Evolutionary conservation across 1,140 invertebrate species (phyloP), one percentile per base, ranked within the genome.

Genomic region (Subanguina moxae): DNA sequence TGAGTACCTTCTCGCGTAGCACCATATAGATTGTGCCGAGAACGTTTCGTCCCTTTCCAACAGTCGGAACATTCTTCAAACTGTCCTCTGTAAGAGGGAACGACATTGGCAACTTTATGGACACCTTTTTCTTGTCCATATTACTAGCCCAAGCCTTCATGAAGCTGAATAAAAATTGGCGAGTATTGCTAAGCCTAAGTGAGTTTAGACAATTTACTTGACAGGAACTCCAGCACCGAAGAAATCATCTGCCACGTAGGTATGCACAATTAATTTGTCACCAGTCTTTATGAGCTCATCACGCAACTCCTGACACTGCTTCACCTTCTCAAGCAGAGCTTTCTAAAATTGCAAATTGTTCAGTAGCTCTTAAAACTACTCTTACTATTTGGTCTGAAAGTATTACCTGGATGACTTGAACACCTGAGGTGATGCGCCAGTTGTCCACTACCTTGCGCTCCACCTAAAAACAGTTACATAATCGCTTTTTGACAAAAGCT

Each of bases 11-110:
- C 32, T 38, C 32, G 3, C 32, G 32, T 5, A 77, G 59, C 23
- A 76, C 67, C 76, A 77, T 77, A 23, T 67, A 68, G 67, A 77
- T 78, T 3, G 65, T 76, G 28, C 76, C 76, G 1, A 77, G 65
- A n/a, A 77, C 57, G 68, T 77, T 77, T 5, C 74, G 46, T 19
- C 75, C 76, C 64, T 77, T 70, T 23, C 68, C 77, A 64, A 77
- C 52, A 46, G 45, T 57, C 19, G 76, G 76, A 23, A 72, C 65
- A 57, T 71, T 48, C 32, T 75, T 75, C 21, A 78, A 56, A 25
- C 66, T 78, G 30, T 72, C 64, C 17, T 58, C 52, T 9, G 77
- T 76, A 11, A 77, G 68, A 17, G 76, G 76, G 46, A 68, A 77
- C 11, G 57, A 48, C n/a, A 67, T 70, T 0, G 75, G 76, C 65